phyloP scores from a whole-genome alignment of 2,888 invertebrate genomes.

The Sialis lutaria region DNA sequence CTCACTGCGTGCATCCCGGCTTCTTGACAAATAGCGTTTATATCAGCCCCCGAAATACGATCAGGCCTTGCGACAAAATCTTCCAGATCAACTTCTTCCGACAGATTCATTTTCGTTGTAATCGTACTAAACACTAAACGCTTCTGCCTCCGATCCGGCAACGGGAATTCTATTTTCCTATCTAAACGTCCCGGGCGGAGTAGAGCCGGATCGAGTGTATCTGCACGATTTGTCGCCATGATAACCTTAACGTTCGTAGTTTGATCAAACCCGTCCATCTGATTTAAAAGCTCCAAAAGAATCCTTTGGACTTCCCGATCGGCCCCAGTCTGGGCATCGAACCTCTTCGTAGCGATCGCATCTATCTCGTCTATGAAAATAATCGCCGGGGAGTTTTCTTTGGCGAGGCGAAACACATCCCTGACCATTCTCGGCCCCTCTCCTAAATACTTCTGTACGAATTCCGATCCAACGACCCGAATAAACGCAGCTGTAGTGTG shows the following conservation, averaged over 20 bases:
- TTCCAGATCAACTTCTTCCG: conserved; percentile 97
- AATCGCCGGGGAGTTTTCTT: conserved; percentile 98
- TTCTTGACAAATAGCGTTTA: conserved; percentile 99
- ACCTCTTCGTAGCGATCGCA: conserved; percentile 96
- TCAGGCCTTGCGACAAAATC: conserved; percentile 98
- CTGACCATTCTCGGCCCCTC: conserved; percentile 99
- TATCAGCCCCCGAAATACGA: conserved; percentile 97
- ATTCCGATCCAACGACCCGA: conserved; percentile 97
- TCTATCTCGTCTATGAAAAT: conserved; percentile 99
- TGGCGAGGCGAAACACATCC: conserved; percentile 95
- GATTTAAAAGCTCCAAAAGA: conserved; percentile 87
- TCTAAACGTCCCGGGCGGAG: conserved; percentile 91
- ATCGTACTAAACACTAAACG: conserved; percentile 96
- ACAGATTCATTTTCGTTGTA: conserved; percentile 90
- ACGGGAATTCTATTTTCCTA: conserved; percentile 95
- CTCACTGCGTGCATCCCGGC: conserved; percentile 99
- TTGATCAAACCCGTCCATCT: conserved; percentile 99
- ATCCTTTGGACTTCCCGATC: conserved; percentile 98
- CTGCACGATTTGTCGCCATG: conserved; percentile 94
- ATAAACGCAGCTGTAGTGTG: conserved; percentile 99
- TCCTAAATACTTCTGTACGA: conserved; percentile 97
- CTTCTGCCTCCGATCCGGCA: conserved; percentile 84
- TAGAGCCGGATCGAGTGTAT: conserved; percentile 95
- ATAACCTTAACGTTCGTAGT: conserved; percentile 97
- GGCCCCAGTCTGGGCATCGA: conserved; percentile 97